phyloP scores from a whole-genome alignment of 2,888 invertebrate species.

The Dynastes maya region DNA sequence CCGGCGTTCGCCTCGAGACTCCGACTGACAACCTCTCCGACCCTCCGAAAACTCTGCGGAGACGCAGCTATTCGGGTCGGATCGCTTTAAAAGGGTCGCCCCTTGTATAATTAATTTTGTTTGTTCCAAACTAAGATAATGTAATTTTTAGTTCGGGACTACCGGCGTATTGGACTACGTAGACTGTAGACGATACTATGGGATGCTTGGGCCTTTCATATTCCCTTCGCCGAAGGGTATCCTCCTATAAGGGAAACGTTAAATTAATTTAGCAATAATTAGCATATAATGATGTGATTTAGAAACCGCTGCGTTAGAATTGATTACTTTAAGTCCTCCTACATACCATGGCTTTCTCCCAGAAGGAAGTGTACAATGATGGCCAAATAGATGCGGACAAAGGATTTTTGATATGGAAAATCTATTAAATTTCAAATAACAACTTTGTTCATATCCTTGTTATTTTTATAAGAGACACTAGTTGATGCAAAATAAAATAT shows the following conservation, averaged over 20 bases:
- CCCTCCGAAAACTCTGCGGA: neutral
- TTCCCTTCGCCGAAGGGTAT: neutral
- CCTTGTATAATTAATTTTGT: conserved; percentile 43
- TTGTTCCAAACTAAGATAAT: conserved; percentile 45
- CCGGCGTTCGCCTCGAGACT: neutral
- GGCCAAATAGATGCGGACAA: no score
- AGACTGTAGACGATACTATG: neutral
- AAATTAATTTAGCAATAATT: conserved; percentile 48
- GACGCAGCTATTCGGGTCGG: conserved; percentile 18
- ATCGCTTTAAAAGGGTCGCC: conserved; percentile 45
- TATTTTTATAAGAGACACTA: no score
- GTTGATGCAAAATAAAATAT: no score
- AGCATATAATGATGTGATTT: conserved; percentile 48
- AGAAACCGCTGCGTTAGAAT: conserved; percentile 48
- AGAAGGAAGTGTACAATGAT: no score
- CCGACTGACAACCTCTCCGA: neutral
- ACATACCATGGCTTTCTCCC: neutral
- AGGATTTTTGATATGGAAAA: no score
- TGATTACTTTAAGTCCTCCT: conserved; percentile 44
- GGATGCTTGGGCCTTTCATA: neutral
- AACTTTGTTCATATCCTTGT: no score
- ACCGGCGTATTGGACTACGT: no score
- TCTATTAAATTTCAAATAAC: no score
- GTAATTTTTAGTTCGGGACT: conserved; percentile 40
- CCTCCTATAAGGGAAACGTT: conserved; percentile 10